Evolutionary conservation across 2,113 vertebrate genomes (phyloP).

Genomic region (Gopherus flavomarginatus): DNA sequence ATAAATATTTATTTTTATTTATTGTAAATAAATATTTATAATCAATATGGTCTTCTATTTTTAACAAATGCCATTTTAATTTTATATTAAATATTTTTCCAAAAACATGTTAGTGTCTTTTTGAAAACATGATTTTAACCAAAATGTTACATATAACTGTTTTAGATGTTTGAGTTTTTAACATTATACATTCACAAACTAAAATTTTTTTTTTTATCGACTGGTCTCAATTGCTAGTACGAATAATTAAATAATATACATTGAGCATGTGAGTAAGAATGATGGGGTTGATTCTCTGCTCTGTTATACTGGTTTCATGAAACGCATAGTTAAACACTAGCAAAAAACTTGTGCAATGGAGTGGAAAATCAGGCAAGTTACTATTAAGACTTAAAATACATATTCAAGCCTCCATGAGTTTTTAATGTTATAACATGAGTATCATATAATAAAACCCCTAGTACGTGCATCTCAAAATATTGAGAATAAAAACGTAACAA

Average conservation of each 20-base stretch:
- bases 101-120: neutral
- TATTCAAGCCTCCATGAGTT: neutral
- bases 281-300: neutral
- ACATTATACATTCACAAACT: neutral
- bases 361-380: neutral
- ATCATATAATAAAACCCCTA: neutral
- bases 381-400: neutral
- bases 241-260: neutral
- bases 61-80: neutral
- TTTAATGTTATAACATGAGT: neutral
- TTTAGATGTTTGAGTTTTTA: slow-evolving; percentile 4
- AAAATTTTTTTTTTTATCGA: neutral
- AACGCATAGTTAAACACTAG: neutral
- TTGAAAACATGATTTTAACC: neutral
- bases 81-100: neutral
- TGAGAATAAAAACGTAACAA: neutral
- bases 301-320: neutral
- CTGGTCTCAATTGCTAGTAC: neutral
- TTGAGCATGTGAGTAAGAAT: neutral
- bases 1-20: slow-evolving; percentile 18
- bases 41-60: neutral
- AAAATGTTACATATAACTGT: neutral
- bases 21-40: slow-evolving; percentile 3
- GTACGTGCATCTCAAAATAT: neutral
- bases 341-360: neutral